Evolutionary conservation across 1,140 invertebrate species (phyloP).

Genomic region (Trichogramma pretiosum): DNA sequence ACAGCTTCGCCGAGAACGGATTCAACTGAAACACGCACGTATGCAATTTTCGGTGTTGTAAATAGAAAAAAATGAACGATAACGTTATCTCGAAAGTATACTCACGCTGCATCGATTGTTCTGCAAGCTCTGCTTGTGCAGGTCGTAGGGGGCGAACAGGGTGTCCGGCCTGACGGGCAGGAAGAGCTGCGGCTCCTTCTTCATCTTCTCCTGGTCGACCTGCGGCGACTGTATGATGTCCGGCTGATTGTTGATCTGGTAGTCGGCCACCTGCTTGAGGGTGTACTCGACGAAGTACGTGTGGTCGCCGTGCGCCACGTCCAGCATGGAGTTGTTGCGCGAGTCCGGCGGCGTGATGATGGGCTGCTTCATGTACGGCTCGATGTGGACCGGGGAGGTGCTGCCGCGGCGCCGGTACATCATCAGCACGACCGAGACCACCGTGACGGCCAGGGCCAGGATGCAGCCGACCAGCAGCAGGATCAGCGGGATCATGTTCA

Average conservation of each 20-base stretch:
- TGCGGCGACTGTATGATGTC: conserved; percentile 48
- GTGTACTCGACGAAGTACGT: conserved; percentile 49
- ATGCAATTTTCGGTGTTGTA: too few relatives aligned
- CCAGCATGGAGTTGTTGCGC: conserved; percentile 45
- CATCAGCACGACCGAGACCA: conserved; percentile 53
- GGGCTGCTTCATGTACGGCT: conserved; percentile 49
- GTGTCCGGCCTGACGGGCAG: conserved; percentile 43
- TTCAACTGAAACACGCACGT: too few relatives aligned
- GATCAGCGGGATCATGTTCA: conserved; percentile 54
- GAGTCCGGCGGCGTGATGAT: conserved; percentile 47
- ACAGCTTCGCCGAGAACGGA: conserved; percentile 43
- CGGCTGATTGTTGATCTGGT: conserved; percentile 46
- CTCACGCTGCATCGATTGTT: conserved; percentile 42
- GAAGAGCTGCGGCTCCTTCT: conserved; percentile 42
- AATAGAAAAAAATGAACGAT: too few relatives aligned
- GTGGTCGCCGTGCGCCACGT: conserved; percentile 46
- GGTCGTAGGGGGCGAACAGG: conserved; percentile 41
- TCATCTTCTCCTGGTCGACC: conserved; percentile 40
- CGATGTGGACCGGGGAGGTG: conserved; percentile 43
- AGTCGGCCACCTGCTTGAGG: conserved; percentile 29
- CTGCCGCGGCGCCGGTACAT: conserved; percentile 41
- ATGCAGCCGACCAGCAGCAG: conserved; percentile 52
- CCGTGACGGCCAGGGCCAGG: conserved; percentile 53
- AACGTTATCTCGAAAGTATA: too few relatives aligned
- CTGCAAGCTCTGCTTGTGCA: conserved; percentile 42